Conservation (phyloP, 2,888 invertebrate genomes). For the Parasteatoda lunata region DNA sequence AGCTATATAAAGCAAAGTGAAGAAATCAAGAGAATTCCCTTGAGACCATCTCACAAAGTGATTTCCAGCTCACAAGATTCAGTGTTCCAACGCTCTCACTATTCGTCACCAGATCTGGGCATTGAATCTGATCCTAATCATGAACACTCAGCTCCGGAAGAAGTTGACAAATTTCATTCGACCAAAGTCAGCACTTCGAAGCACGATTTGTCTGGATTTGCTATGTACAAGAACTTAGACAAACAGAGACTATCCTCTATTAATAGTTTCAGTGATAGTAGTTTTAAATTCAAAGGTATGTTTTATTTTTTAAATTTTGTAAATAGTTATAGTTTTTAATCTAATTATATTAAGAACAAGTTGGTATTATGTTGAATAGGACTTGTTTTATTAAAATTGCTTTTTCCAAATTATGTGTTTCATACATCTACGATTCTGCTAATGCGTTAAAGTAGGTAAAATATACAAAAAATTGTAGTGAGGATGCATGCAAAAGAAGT, state of each 20-base stretch:
- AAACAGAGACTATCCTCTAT: background rate
- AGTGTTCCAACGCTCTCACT: conserved; percentile 52
- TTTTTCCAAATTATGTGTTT: too few relatives aligned
- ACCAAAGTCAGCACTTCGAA: background rate
- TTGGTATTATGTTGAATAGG: too few relatives aligned
- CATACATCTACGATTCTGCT: too few relatives aligned
- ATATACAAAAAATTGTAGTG: too few relatives aligned
- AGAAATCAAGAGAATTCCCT: background rate
- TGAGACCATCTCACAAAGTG: conserved; percentile 3
- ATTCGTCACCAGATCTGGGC: conserved; percentile 70
- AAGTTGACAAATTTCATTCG: background rate
- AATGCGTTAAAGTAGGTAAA: too few relatives aligned
- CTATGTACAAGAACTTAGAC: background rate
- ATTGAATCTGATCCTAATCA: conserved; percentile 69
- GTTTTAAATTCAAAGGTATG: conserved; percentile 17
- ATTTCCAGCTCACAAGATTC: conserved; percentile 44
- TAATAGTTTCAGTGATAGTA: conserved; percentile 10
- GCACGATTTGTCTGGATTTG: background rate
- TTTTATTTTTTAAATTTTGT: background rate
- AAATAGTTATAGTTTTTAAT: background rate
- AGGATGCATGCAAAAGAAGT: too few relatives aligned
- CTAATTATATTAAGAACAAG: too few relatives aligned
- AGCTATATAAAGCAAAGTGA: background rate
- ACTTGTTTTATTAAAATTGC: too few relatives aligned
- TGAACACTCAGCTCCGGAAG: conserved; percentile 68